Evolutionary conservation across 1,140 invertebrate genomes (phyloP).

Genomic region (Philotrypesis tridentata): DNA sequence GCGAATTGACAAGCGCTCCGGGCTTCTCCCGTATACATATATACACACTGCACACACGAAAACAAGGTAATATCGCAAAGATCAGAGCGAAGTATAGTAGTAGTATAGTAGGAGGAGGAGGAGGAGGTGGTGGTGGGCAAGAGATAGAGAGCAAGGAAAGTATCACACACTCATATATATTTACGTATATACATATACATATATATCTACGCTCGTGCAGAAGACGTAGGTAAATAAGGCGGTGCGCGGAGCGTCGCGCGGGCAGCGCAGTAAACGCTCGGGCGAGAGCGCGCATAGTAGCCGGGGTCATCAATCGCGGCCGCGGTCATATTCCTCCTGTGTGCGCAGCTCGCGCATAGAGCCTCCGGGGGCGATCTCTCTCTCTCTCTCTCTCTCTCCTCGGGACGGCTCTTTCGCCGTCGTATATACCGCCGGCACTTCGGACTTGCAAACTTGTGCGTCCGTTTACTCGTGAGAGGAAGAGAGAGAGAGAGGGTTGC

Average conservation of each 20-base stretch:
- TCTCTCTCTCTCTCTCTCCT: no score
- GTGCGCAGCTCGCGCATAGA: background rate
- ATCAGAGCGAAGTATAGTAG: no score
- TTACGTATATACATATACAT: background rate
- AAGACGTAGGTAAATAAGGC: constrained; percentile 39
- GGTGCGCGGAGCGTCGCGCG: constrained; percentile 52
- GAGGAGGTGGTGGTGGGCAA: no score
- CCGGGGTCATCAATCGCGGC: constrained; percentile 66
- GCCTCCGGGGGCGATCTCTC: background rate
- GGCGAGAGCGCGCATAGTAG: no score
- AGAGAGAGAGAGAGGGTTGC: background rate
- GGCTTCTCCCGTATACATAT: no score
- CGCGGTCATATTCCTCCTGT: constrained; percentile 55
- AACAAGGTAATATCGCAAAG: no score
- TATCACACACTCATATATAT: background rate
- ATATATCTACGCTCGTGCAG: constrained; percentile 8
- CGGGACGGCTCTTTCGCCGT: constrained; percentile 1
- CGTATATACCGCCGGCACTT: background rate
- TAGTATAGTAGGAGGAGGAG: no score
- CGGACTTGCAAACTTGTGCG: constrained; percentile 33
- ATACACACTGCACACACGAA: no score
- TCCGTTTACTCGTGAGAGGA: constrained; percentile 7
- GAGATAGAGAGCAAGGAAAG: no score
- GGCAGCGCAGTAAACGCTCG: constrained; percentile 34
- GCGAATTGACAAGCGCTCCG: no score